Evolutionary conservation across 2,113 vertebrate species (phyloP), one percentile per base, ranked within the genome.

Genomic region (Scomber colias): DNA sequence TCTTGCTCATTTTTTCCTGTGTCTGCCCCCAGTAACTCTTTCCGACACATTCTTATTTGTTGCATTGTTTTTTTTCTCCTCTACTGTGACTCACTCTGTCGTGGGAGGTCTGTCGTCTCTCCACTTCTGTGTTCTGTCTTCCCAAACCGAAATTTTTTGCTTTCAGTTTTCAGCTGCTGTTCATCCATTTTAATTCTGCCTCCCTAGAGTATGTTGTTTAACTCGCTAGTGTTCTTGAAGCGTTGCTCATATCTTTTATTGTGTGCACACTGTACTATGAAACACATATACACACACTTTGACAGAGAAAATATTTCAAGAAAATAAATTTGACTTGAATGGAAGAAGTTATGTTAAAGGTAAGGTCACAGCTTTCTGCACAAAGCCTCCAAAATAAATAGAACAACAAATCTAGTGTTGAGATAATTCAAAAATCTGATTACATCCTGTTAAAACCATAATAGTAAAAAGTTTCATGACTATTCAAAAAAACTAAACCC

Each of bases 41-140:
- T 78, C 79, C 46, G 73, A 61, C 77, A 49, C 44, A 9, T 71
- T 81, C 79, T 80, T 78, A 76, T 85, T 91, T 89, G 80, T 84
- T 85, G 76, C 76, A 57, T 68, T 79, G 56, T 81, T 45, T 45
- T 46, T 59, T 63, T 55, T 55, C 35, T 44, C 19, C 56, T 68
- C 61, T 48, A 45, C 61, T 50, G 64, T 92, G 87, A 93, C 88
- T 92, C 90, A 91, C 72, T 70, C 31, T 62, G 79, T 85, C 68
- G 88, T 91, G 84, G 90, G 92, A 87, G 88, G 83, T 73, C 62
- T 69, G 74, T 74, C 75, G 13, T 74, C 82, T 84, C 82, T 74
- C 31, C 61, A 45, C 75, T 81, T 66, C 67, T 72, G 65, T 79
- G 83, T 71, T 66, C 48, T 77, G 24, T 74, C 70, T 84, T 19